These are phyloP conservation scores for Drosophila tsacasi DNA, from an alignment of 1,140 invertebrate genomes.

Conservation along the genomic window DNA sequence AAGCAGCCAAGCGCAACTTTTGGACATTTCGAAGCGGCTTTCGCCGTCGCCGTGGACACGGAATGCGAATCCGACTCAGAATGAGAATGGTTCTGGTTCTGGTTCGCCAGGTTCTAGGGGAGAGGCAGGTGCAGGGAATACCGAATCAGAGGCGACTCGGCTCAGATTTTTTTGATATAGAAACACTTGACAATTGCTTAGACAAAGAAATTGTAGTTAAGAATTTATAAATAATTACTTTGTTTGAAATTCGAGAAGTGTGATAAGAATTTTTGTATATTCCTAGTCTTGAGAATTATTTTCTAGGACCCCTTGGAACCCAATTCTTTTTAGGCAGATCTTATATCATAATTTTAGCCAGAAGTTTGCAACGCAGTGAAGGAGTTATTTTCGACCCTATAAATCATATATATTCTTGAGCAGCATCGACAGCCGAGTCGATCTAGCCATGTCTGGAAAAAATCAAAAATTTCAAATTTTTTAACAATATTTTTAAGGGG, in stretches of 20 bases:
- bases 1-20: slow-evolving; percentile 73
- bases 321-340: no score
- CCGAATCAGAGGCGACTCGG: background rate
- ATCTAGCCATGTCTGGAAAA: no score
- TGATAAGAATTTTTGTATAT: background rate
- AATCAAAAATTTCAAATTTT: no score
- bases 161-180: slow-evolving; percentile 2
- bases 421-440: no score
- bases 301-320: background rate
- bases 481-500: no score
- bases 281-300: background rate
- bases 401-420: no score
- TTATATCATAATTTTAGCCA: no score
- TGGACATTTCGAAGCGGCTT: slow-evolving; percentile 56
- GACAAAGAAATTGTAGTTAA: background rate
- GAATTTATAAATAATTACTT: background rate
- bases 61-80: slow-evolving; percentile 30
- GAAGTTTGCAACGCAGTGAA: no score
- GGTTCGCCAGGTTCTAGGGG: slow-evolving; percentile 44
- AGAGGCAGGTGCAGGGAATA: background rate
- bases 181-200: slow-evolving; percentile 43
- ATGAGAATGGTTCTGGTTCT: slow-evolving; percentile 70
- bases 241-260: background rate
- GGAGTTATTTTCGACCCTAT: no score
- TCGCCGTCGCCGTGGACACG: slow-evolving; percentile 31